phyloP scores from a whole-genome alignment of 2,888 invertebrate species.

The Drosophila kanekoi region DNA sequence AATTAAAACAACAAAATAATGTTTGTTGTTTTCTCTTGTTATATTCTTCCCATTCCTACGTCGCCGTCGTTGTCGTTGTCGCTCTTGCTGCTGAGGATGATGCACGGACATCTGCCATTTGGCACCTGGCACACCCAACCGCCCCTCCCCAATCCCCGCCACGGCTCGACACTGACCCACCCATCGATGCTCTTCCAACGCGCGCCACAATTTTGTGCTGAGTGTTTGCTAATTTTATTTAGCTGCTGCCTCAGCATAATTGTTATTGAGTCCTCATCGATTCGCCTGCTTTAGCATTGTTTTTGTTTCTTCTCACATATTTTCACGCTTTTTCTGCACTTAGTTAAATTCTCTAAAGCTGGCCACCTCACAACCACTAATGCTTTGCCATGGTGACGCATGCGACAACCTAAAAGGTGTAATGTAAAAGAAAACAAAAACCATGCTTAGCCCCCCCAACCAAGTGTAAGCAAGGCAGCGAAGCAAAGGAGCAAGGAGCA shows the following conservation, averaged over 20 bases:
- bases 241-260: conserved; percentile 65
- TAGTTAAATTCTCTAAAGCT: conserved; percentile 31
- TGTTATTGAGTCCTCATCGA: conserved; percentile 76
- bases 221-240: conserved; percentile 18
- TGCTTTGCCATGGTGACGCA: conserved; percentile 57
- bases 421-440: conserved; percentile 29
- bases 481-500: conserved; percentile 36
- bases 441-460: conserved; percentile 8
- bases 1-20: conserved; percentile 27
- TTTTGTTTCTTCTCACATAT: conserved; percentile 4
- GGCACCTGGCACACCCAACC: conserved; percentile 66
- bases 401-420: conserved; percentile 30
- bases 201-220: conserved; percentile 33
- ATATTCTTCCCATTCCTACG: conserved; percentile 18
- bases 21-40: conserved; percentile 25
- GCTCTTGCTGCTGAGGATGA: conserved; percentile 48
- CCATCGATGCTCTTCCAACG: conserved; percentile 4
- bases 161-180: neutral
- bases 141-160: neutral
- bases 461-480: conserved; percentile 12
- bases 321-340: conserved; percentile 31
- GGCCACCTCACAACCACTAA: neutral
- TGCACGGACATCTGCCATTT: conserved; percentile 67
- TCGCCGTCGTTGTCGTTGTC: conserved; percentile 2
- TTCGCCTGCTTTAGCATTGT: conserved; percentile 38